phyloP scores from a whole-genome alignment of 2,888 invertebrate species.

The Drosophila kuntzei region DNA sequence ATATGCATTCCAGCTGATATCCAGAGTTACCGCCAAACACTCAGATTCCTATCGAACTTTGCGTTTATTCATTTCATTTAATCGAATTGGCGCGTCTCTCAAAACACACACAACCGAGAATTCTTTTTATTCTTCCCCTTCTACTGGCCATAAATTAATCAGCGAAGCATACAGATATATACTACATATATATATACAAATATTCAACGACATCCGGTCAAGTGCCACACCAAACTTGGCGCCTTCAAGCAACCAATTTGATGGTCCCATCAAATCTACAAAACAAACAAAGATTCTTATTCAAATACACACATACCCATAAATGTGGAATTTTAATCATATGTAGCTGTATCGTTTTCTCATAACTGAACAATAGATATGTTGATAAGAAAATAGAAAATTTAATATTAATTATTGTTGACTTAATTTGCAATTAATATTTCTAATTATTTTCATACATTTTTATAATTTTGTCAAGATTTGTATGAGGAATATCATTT shows the following conservation, averaged over 20 bases:
- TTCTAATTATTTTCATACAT: too few relatives aligned
- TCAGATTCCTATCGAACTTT: conserved; percentile 19
- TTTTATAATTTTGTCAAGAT: background rate
- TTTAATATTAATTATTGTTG: background rate
- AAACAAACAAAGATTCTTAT: conserved; percentile 5
- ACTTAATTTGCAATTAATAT: background rate
- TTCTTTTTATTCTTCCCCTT: background rate
- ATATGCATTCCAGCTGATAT: conserved; percentile 50
- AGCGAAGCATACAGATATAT: conserved; percentile 51
- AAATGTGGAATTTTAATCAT: background rate
- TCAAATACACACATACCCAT: conserved; percentile 6
- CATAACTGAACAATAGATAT: background rate
- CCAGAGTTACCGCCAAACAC: conserved; percentile 48
- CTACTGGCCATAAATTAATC: conserved; percentile 52
- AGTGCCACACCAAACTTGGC: conserved; percentile 53
- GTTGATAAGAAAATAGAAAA: background rate
- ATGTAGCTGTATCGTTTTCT: background rate
- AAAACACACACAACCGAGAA: conserved; percentile 2
- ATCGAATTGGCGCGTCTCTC: conserved; percentile 28
- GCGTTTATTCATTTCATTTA: background rate
- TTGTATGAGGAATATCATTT: background rate
- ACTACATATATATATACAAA: conserved; percentile 28
- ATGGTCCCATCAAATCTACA: conserved; percentile 13
- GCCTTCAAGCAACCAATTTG: conserved; percentile 43
- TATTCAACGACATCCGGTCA: conserved; percentile 63